Conservation (phyloP, 2,113 vertebrate genomes). For the Ictidomys tridecemlineatus region DNA sequence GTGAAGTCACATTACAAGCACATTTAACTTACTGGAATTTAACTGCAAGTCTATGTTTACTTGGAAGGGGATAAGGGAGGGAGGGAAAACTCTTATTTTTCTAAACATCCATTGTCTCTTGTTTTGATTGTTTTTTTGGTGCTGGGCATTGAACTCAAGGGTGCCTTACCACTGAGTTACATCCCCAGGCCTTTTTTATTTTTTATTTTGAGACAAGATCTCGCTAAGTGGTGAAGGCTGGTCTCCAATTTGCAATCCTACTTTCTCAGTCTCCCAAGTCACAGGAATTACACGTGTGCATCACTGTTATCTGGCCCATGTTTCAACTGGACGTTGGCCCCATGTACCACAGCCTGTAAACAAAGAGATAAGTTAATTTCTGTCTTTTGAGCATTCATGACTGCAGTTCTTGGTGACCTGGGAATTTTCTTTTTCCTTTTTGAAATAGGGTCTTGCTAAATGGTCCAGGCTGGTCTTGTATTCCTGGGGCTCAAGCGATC, state of each 20-base stretch:
- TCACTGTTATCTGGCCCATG: neutral
- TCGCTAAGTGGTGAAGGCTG: too few species aligned
- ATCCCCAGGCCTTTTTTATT: too few species aligned
- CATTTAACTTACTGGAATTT: conserved; percentile 1
- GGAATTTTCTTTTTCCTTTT: neutral
- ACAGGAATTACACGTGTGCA: too few species aligned
- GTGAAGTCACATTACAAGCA: neutral
- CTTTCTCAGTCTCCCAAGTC: too few species aligned
- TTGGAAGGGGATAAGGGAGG: neutral
- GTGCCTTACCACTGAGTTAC: too few species aligned
- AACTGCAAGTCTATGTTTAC: neutral
- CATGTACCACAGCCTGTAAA: neutral
- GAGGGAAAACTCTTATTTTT: neutral
- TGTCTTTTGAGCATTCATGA: conserved; percentile 33
- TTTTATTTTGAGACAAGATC: too few species aligned
- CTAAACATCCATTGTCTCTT: neutral
- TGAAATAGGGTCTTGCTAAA: neutral
- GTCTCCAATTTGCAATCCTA: too few species aligned
- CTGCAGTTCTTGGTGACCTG: neutral
- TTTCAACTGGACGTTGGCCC: neutral
- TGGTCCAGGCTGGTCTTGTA: neutral
- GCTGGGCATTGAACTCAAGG: too few species aligned
- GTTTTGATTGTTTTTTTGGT: too few species aligned
- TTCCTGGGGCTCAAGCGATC: neutral
- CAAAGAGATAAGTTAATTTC: neutral